Evolutionary conservation across 2,113 vertebrate species (phyloP).

Genomic region (Chrysemys picta): DNA sequence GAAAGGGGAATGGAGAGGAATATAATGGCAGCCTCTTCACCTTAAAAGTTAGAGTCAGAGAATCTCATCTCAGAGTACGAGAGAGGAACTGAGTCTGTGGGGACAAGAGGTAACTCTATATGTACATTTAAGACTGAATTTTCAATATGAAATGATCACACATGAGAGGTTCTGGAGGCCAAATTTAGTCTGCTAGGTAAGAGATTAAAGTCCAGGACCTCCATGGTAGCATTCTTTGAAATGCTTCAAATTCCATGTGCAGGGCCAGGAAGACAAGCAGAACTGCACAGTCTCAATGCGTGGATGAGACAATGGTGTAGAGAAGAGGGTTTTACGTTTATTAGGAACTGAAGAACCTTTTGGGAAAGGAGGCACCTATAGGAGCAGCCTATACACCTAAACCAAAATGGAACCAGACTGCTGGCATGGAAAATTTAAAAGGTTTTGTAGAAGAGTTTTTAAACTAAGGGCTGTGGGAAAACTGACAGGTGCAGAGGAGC

Average conservation of each 20-base stretch:
- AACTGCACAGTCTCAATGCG: background rate
- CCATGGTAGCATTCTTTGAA: background rate
- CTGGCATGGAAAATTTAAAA: background rate
- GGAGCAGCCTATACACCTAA: background rate
- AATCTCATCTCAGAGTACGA: background rate
- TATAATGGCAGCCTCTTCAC: background rate
- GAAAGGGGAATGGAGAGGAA: background rate
- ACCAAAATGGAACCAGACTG: background rate
- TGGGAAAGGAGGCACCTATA: background rate
- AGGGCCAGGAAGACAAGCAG: background rate
- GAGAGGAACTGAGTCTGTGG: background rate
- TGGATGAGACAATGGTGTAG: background rate
- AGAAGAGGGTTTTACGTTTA: background rate
- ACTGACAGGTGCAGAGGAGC: background rate
- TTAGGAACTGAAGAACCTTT: background rate
- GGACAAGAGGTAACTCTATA: background rate
- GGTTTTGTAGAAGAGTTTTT: background rate
- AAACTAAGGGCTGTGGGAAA: background rate
- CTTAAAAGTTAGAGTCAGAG: background rate
- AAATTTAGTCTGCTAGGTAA: background rate
- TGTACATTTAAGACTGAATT: background rate
- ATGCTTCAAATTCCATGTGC: background rate
- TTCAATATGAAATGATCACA: background rate
- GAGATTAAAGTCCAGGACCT: background rate
- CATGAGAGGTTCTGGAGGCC: background rate